phyloP scores from a whole-genome alignment of 2,888 invertebrate species.

The Pristionchus maxplancki region DNA sequence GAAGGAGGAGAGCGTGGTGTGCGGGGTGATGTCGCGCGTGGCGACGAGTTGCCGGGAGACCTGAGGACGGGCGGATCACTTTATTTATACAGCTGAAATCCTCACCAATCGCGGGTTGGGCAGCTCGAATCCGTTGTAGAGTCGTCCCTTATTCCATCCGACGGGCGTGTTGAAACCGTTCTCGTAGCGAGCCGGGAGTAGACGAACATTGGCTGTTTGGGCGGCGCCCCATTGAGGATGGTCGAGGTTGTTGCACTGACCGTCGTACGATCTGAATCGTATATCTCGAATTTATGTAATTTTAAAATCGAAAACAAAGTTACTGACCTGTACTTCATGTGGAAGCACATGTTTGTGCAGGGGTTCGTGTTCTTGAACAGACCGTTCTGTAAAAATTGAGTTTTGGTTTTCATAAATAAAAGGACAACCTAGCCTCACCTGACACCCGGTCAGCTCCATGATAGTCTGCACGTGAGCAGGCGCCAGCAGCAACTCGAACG shows the following conservation, averaged over 20 bases:
- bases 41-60: slow-evolving; percentile 90
- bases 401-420: too few relatives aligned
- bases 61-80: too few relatives aligned
- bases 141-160: slow-evolving; percentile 89
- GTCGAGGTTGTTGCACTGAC: slow-evolving; percentile 94
- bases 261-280: slow-evolving; percentile 90
- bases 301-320: neutral
- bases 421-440: too few relatives aligned
- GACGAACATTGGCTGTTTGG: slow-evolving; percentile 30
- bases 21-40: slow-evolving; percentile 86
- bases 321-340: slow-evolving; percentile 85
- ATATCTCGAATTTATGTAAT: neutral
- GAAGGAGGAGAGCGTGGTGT: slow-evolving; percentile 88
- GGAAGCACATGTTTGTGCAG: slow-evolving; percentile 89
- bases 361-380: slow-evolving; percentile 66
- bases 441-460: slow-evolving; percentile 88
- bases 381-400: slow-evolving; percentile 41
- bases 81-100: neutral
- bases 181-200: slow-evolving; percentile 81
- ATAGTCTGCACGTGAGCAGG: slow-evolving; percentile 89
- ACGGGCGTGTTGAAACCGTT: slow-evolving; percentile 96
- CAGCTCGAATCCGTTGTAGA: slow-evolving; percentile 87
- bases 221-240: slow-evolving; percentile 89
- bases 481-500: slow-evolving; percentile 89
- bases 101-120: slow-evolving; percentile 59